These are phyloP conservation scores for Heliocidaris tuberculata DNA, from an alignment of 35 echinoderm and acorn worm species.

Conservation along the genomic window DNA sequence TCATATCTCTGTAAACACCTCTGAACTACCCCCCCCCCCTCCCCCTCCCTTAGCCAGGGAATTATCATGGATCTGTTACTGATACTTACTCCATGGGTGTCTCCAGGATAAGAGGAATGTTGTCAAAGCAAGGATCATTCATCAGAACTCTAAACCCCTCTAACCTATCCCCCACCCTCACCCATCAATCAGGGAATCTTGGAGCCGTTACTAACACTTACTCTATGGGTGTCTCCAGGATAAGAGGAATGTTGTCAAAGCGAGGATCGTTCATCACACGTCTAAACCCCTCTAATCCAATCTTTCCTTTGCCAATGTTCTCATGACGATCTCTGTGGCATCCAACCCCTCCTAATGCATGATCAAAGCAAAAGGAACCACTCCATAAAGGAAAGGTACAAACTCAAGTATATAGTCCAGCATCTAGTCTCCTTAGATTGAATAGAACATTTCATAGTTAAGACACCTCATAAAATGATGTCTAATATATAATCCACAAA, in stretches of 20 bases:
- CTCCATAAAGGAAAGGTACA: not conserved
- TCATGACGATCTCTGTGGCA: slow-evolving; percentile 90
- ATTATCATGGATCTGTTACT: too few species aligned
- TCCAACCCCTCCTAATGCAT: slow-evolving; percentile 67
- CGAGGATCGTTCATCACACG: slow-evolving; percentile 86
- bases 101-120: slow-evolving; percentile 83
- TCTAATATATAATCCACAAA: too few species aligned
- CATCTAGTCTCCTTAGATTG: too few species aligned
- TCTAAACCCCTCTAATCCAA: slow-evolving; percentile 75
- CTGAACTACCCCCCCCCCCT: too few species aligned
- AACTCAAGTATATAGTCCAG: too few species aligned
- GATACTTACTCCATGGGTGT: slow-evolving; percentile 78
- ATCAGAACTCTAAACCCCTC: slow-evolving; percentile 28
- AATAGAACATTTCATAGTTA: too few species aligned
- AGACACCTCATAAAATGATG: too few species aligned
- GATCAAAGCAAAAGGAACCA: not conserved
- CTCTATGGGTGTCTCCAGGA: slow-evolving; percentile 86
- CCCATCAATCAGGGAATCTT: too few species aligned
- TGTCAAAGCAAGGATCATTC: slow-evolving; percentile 82
- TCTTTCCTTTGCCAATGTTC: slow-evolving; percentile 88
- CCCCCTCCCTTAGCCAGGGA: too few species aligned
- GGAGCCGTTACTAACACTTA: slow-evolving; percentile 36
- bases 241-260: slow-evolving; percentile 81
- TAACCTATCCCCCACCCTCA: too few species aligned
- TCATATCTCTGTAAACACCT: too few species aligned